phyloP scores from a whole-genome alignment of 2,113 vertebrate species.

The Taxidea taxus region DNA sequence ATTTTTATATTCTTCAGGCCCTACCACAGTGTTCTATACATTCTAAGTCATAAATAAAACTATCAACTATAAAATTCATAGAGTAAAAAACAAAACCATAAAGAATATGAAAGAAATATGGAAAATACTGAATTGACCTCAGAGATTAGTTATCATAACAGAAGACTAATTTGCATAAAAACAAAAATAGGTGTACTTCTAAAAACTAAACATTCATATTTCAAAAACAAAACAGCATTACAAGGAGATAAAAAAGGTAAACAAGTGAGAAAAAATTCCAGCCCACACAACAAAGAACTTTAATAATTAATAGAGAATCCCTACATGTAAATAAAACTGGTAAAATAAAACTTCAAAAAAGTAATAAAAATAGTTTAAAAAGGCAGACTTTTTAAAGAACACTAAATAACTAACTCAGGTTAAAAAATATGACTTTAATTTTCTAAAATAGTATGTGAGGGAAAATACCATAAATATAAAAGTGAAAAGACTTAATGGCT shows the following conservation, averaged over 20 bases:
- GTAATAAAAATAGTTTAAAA: not conserved
- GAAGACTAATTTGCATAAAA: not conserved
- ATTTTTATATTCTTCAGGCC: not conserved
- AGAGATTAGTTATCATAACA: not conserved
- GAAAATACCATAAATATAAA: not conserved
- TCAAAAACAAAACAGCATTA: not conserved
- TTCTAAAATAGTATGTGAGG: not conserved
- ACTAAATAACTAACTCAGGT: not conserved
- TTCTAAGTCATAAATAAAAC: not conserved
- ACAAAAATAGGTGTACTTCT: not conserved
- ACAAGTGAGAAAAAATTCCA: not conserved
- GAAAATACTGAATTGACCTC: not conserved
- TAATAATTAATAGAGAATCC: not conserved
- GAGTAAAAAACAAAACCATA: conserved; percentile 1
- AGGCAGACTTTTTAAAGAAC: not conserved
- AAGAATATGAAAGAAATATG: not conserved
- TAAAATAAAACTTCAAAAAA: not conserved
- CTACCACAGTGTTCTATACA: not conserved
- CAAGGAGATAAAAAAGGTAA: conserved; percentile 3
- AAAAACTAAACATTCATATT: conserved; percentile 28
- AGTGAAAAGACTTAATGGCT: not conserved
- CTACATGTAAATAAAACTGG: not conserved
- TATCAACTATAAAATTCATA: conserved; percentile 9
- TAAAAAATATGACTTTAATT: conserved; percentile 4
- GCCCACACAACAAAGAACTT: not conserved